These are phyloP conservation scores for Synanthedon andrenaeformis DNA, from an alignment of 2,888 invertebrate species.

Conservation along the genomic window DNA sequence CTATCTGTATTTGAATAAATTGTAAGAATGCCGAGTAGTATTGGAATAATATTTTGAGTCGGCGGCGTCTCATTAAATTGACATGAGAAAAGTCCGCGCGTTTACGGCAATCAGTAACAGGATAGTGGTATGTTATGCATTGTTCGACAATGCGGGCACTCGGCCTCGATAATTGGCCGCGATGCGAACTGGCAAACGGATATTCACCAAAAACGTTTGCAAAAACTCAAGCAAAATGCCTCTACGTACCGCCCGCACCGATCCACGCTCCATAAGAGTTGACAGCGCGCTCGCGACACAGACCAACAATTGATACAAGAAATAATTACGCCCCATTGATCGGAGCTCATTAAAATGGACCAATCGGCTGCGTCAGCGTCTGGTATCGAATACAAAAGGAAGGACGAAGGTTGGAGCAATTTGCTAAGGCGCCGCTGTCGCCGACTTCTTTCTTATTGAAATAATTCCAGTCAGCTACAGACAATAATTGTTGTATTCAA, in stretches of 20 bases:
- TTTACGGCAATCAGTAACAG: constrained; percentile 32
- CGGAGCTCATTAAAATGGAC: constrained; percentile 59
- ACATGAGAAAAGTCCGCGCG: constrained; percentile 28
- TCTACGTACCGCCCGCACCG: constrained; percentile 11
- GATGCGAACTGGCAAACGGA: constrained; percentile 36
- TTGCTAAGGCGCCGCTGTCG: constrained; percentile 53
- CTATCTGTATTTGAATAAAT: no score
- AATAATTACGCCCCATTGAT: constrained; percentile 68
- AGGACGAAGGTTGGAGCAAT: constrained; percentile 44
- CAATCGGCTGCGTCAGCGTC: constrained; percentile 44
- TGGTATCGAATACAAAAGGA: constrained; percentile 39
- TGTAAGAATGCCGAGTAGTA: no score
- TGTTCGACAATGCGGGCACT: constrained; percentile 30
- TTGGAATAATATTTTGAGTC: constrained; percentile 1
- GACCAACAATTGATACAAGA: constrained; percentile 59
- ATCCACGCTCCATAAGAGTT: constrained; percentile 31
- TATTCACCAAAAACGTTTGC: constrained; percentile 49
- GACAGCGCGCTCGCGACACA: constrained; percentile 45
- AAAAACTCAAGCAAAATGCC: constrained; percentile 32
- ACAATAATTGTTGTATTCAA: constrained; percentile 34
- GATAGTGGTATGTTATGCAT: constrained; percentile 33
- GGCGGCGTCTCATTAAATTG: constrained; percentile 37
- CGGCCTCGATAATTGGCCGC: constrained; percentile 42
- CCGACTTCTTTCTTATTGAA: constrained; percentile 47
- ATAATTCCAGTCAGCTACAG: constrained; percentile 45